Evolutionary conservation across 2,888 invertebrate genomes (phyloP), one percentile per base, ranked within the genome.

Genomic region (Coelinius sp.): DNA sequence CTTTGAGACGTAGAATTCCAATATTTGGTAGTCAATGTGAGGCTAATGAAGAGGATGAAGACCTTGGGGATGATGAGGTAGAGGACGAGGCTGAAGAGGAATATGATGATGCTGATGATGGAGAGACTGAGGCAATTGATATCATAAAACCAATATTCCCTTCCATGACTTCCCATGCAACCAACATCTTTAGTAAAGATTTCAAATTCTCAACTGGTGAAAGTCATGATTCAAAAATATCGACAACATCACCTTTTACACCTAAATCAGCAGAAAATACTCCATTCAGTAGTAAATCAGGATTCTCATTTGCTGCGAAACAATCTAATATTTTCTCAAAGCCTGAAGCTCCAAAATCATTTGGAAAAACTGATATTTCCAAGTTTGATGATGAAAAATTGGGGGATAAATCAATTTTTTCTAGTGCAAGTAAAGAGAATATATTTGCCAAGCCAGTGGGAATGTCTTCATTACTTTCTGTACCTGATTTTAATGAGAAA

Each of bases 31-130:
- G n/a, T n/a, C n/a, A n/a, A n/a, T n/a, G n/a, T 44, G 41, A 56
- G 20, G 8, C n/a, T n/a, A n/a, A 12, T 6, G 41, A 24, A 2
- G 63, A 63, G n/a, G 59, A 35, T 2, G 63, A 63, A 17, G 49
- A 52, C 27, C 38, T 24, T 31, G 71, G 31, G 12, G 44, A 59
- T 12, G 68, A 53, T n/a, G 62, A 24, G 7, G 59, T 25, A 3
- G 69, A 66, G 14, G 63, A 53, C n/a, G 52, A 41, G 24, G 38
- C 24, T 10, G 56, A 56, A 2, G 25, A 64, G 3, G 38, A 31
- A 31, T 20, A 31, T 24, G 56, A 66, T 22, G 71, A 66, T 41
- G 41, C 41, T 24, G 64, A 65, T 38, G 52, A 52, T 17, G 22
- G 20, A 52, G 10, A 4, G 6, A 52, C 7, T 6, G 17, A n/a